A percentile compares a stretch with the other conserved stretches of the same genome.
These are phyloP conservation scores for Trachops cirrhosus DNA, from an alignment of 2,797 vertebrate species.

Conservation along the genomic window DNA sequence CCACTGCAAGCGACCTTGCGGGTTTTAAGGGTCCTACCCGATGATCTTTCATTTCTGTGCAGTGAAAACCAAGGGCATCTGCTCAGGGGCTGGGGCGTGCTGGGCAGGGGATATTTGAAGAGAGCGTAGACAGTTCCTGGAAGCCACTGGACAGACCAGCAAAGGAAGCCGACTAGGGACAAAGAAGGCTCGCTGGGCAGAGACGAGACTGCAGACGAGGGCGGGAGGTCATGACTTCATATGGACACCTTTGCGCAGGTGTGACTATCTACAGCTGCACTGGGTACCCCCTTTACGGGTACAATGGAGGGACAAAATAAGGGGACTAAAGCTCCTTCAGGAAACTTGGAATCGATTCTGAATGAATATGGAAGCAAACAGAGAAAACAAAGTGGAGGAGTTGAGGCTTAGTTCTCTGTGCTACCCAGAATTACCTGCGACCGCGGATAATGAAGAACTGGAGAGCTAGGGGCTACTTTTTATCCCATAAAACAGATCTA, in stretches of 20 bases:
- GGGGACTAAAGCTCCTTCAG: background rate
- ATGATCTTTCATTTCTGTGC: background rate
- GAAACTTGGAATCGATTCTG: background rate
- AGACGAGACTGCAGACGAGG: background rate
- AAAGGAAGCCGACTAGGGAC: background rate
- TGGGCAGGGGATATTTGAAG: background rate
- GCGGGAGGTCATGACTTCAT: background rate
- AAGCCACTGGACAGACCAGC: background rate
- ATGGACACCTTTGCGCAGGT: accelerated
- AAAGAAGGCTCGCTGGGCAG: background rate
- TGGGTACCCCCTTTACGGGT: background rate
- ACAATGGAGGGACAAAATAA: background rate
- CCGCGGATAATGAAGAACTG: background rate
- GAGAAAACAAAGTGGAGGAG: background rate
- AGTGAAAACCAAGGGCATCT: background rate
- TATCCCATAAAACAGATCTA: background rate
- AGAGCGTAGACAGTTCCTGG: background rate
- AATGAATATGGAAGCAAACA: background rate
- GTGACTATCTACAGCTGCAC: background rate
- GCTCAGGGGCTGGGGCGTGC: background rate
- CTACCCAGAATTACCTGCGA: background rate
- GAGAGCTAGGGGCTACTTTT: background rate
- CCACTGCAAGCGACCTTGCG: background rate
- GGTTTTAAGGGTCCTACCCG: background rate
- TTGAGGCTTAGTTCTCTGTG: background rate